These are phyloP conservation scores for Zaprionus davidi DNA, from an alignment of 1,140 invertebrate genomes.

Conservation along the genomic window DNA sequence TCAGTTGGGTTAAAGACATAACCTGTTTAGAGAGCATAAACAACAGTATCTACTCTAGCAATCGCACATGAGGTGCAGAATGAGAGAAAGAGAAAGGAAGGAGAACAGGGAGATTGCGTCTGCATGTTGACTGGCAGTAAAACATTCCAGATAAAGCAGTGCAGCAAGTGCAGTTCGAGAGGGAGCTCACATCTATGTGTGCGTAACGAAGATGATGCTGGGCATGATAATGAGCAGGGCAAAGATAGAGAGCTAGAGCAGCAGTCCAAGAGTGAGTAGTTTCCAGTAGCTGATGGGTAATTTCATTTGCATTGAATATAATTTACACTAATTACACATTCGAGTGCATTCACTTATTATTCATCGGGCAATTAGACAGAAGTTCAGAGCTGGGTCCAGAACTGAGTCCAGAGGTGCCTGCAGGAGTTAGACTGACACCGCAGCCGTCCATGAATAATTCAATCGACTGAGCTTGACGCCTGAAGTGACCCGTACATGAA, in stretches of 20 bases:
- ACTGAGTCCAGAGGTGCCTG: background rate
- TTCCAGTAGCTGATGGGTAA: background rate
- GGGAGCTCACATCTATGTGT: background rate
- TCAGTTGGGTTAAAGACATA: background rate
- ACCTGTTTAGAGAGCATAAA: background rate
- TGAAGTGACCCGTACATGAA: background rate
- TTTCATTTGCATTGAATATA: slow-evolving; percentile 9
- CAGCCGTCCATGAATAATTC: background rate
- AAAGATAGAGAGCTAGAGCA: background rate
- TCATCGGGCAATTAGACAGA: slow-evolving; percentile 1
- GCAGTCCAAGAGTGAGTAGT: background rate
- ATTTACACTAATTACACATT: slow-evolving; percentile 34
- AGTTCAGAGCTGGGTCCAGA: background rate
- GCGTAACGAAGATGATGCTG: background rate
- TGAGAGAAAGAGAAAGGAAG: background rate
- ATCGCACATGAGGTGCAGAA: background rate
- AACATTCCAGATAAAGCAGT: background rate
- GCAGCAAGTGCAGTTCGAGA: background rate
- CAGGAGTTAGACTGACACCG: background rate
- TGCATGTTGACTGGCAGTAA: background rate
- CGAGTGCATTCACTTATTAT: slow-evolving; percentile 23
- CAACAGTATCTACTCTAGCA: background rate
- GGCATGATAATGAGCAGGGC: background rate
- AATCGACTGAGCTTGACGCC: background rate
- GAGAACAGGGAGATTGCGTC: background rate